Conservation (phyloP, 2,113 vertebrate species). For the Xerus inauris region DNA sequence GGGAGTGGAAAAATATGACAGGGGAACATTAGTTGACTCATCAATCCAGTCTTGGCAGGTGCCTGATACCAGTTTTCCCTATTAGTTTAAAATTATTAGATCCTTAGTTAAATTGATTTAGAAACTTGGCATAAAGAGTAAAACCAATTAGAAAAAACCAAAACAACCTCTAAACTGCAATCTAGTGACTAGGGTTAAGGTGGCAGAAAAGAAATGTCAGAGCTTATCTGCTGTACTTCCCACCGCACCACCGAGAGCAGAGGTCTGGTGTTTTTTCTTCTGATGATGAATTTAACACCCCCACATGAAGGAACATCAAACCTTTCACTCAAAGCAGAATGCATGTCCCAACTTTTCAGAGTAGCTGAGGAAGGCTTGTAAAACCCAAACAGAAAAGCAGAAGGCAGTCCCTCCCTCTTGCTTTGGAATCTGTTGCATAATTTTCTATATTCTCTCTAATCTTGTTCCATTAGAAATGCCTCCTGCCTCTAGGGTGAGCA, state of each 20-base stretch:
- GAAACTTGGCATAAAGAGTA: background rate
- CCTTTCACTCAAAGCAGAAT: constrained; percentile 32
- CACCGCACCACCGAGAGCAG: background rate
- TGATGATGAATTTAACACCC: constrained; percentile 39
- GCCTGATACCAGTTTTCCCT: background rate
- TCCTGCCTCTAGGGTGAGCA: background rate
- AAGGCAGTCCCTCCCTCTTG: background rate
- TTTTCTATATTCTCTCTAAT: background rate
- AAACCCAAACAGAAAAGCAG: background rate
- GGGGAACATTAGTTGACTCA: background rate
- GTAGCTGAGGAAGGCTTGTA: background rate
- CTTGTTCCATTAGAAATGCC: background rate
- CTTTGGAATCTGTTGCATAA: background rate
- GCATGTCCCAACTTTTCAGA: background rate
- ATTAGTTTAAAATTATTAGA: background rate
- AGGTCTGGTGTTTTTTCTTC: background rate
- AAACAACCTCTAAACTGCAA: constrained; percentile 46
- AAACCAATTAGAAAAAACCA: constrained; percentile 46
- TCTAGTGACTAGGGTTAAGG: background rate
- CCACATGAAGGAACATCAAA: background rate
- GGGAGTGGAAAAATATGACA: background rate
- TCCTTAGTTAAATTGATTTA: constrained; percentile 11
- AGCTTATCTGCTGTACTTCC: constrained; percentile 46
- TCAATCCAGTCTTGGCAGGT: background rate
- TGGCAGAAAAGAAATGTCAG: constrained; percentile 44